phyloP scores from a whole-genome alignment of 2,888 invertebrate species.

The Zhuqinia jingwanae region DNA sequence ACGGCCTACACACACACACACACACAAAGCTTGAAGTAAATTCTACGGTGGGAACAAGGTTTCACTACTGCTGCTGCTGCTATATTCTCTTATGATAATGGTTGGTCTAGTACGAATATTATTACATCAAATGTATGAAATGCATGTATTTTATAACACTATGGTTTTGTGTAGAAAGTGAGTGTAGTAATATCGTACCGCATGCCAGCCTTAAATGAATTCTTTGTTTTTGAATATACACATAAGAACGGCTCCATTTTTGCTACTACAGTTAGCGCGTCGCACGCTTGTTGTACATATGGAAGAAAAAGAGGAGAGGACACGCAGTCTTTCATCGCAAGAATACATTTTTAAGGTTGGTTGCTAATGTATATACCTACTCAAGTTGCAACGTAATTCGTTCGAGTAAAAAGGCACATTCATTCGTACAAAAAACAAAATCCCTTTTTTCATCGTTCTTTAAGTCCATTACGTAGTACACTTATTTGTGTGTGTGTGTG shows the following conservation, averaged over 20 bases:
- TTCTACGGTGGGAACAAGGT: conserved; percentile 10
- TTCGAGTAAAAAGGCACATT: background rate
- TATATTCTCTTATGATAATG: background rate
- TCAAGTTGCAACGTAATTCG: conserved; percentile 18
- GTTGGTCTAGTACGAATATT: conserved; percentile 18
- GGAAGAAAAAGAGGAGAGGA: conserved; percentile 34
- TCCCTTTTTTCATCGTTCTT: background rate
- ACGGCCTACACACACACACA: background rate
- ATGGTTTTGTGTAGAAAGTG: too few species aligned
- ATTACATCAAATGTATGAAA: conserved; percentile 32
- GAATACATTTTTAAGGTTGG: background rate
- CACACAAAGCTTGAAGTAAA: conserved; percentile 6
- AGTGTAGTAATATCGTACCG: too few species aligned
- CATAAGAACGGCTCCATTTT: too few species aligned
- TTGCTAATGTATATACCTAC: background rate
- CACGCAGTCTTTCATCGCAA: conserved; percentile 53
- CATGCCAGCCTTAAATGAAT: too few species aligned
- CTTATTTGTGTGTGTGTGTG: conserved; percentile 1
- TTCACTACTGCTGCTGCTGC: background rate
- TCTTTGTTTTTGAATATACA: too few species aligned
- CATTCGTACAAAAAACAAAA: background rate
- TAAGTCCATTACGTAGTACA: conserved; percentile 1
- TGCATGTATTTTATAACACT: conserved; percentile 3
- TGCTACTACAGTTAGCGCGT: too few species aligned
- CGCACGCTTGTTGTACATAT: background rate